Conservation (phyloP, 2,888 invertebrate species). For the Pemphredon lugubris region DNA sequence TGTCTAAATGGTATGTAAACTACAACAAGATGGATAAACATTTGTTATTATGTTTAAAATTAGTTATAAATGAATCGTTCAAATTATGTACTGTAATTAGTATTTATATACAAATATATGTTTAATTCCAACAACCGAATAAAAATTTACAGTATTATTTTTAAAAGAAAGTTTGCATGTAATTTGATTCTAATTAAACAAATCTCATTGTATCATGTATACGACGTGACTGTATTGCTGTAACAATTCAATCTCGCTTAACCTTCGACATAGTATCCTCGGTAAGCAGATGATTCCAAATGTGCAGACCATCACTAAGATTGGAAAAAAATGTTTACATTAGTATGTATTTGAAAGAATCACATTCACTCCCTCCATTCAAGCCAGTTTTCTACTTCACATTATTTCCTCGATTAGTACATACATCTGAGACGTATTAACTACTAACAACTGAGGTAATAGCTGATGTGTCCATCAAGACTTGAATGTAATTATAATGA, state of each 20-base stretch:
- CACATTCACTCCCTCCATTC: conserved; percentile 76
- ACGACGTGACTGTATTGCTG: conserved; percentile 51
- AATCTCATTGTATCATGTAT: conserved; percentile 58
- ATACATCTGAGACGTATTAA: conserved; percentile 25
- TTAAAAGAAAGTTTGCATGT: conserved; percentile 1
- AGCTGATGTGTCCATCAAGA: background rate
- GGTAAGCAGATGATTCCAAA: conserved; percentile 79
- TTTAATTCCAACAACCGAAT: too few species aligned
- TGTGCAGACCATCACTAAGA: conserved; percentile 80
- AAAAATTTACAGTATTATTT: background rate
- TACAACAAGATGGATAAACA: background rate
- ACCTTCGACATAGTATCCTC: conserved; percentile 80
- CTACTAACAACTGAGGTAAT: conserved; percentile 35
- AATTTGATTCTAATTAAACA: conserved; percentile 17
- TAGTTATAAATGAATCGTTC: too few species aligned
- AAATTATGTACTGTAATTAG: too few species aligned
- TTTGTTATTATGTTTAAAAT: too few species aligned
- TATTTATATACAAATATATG: too few species aligned
- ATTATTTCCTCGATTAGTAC: conserved; percentile 34
- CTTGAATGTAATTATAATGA: too few species aligned
- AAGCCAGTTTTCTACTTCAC: conserved; percentile 57
- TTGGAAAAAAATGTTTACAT: conserved; percentile 80
- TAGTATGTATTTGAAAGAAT: conserved; percentile 78
- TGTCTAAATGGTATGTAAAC: background rate
- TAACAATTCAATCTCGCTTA: conserved; percentile 74